Base-by-base conservation (phyloP, 1,140 invertebrate genomes). In the Lepidurus couesii region DNA sequence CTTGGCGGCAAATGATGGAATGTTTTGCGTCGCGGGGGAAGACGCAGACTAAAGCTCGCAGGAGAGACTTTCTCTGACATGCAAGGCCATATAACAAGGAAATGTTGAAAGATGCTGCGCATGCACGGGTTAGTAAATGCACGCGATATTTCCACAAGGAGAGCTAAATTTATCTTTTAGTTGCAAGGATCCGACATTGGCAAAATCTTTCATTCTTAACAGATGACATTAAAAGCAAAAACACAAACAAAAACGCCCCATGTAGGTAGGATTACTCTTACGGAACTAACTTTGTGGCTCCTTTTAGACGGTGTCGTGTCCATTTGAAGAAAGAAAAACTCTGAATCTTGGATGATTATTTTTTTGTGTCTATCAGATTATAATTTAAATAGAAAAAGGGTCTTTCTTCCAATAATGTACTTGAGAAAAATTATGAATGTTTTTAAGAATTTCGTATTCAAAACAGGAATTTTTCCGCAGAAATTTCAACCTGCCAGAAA, bases 101-200 rank as follows among this genome's bases (percentile, higher is more conserved):
- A 34, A 34, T 34, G 34, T 34, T 34, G 34, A 34, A 34, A 34
- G 34, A 34, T 34, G 34, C 53, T 13, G 53, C 53, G 53, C 53
- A 65, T 65, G 53, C 21, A 65, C 53, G 34, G 34, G 34, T 34
- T 34, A 34, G 34, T 2, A 34, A 34, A 34, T 4, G 34, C 34
- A 34, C 34, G 34, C 34, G 34, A 34, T 34, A 34, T 34, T 34
- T 34, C 34, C 34, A 34, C 2, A 65, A 65, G 53, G 21, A 65
- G 21, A 65, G 53, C 53, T 65, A 65, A 65, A n/a, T 65, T 65
- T 65, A 21, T 13, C 53, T 65, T 65, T 65, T 65, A 65, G 53
- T 65, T 16, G 53, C 9, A 21, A 65, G 21, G 53, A 65, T 65
- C n/a, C n/a, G 53, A n/a, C 53, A 21, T 65, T 7, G 13, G 53